These are phyloP conservation scores for Epinotia brunnichana DNA, from an alignment of 2,888 invertebrate species.

Conservation along the genomic window DNA sequence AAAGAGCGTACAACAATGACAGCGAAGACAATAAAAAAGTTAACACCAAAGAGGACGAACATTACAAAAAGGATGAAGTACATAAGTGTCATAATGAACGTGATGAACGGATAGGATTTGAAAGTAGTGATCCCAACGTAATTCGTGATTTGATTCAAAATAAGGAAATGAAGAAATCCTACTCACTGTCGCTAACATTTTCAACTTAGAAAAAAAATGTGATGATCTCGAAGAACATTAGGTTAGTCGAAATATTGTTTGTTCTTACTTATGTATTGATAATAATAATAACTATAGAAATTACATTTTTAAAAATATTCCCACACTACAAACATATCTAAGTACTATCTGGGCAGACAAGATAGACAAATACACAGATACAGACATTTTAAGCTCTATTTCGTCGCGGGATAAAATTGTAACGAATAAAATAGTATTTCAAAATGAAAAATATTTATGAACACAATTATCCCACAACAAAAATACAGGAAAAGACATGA, in stretches of 20 bases:
- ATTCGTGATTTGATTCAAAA: not conserved
- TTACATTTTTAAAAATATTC: too few relatives aligned
- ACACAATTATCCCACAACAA: too few relatives aligned
- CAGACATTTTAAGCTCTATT: too few relatives aligned
- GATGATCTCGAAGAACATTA: not conserved
- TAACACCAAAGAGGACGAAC: not conserved
- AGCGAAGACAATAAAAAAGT: not conserved
- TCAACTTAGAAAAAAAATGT: not conserved
- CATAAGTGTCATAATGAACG: not conserved
- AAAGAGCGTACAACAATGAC: not conserved
- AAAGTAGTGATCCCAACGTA: not conserved
- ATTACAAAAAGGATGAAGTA: not conserved
- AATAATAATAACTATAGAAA: too few relatives aligned
- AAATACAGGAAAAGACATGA: too few relatives aligned
- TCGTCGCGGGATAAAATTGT: too few relatives aligned
- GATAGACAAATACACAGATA: too few relatives aligned
- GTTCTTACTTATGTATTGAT: not conserved
- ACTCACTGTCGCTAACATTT: not conserved
- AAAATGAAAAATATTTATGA: too few relatives aligned
- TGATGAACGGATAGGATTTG: not conserved
- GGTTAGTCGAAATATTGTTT: not conserved
- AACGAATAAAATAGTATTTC: too few relatives aligned
- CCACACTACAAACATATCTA: too few relatives aligned
- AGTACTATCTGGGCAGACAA: too few relatives aligned
- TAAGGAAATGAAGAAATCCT: slow-evolving; percentile 9